Conservation (phyloP, 2,888 invertebrate genomes). For the Clivina fossor region DNA sequence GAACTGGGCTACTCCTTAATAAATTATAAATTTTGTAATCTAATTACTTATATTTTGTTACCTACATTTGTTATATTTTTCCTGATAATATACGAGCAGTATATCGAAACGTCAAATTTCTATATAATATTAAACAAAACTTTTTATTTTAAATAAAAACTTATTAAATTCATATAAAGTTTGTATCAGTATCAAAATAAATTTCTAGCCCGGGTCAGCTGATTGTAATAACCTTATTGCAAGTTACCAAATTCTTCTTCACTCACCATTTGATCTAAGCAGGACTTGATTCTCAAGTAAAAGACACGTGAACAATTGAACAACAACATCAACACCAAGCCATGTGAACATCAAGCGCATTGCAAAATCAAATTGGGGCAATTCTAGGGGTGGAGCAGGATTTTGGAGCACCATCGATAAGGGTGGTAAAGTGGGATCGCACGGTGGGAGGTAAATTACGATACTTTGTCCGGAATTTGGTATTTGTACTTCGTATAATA, state of each 20-base stretch:
- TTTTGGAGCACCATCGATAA: constrained; percentile 72
- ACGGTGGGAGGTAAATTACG: constrained; percentile 70
- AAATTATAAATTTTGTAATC: too few relatives aligned
- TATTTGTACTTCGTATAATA: constrained; percentile 86
- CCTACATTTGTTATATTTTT: too few relatives aligned
- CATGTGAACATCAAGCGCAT: constrained; percentile 84
- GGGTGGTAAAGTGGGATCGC: constrained; percentile 68
- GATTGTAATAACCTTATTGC: too few relatives aligned
- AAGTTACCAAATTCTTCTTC: constrained; percentile 3
- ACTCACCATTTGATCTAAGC: constrained; percentile 82
- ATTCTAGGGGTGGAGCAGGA: constrained; percentile 76
- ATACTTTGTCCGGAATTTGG: constrained; percentile 89
- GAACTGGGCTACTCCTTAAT: too few relatives aligned
- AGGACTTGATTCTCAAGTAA: constrained; percentile 96
- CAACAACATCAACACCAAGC: constrained; percentile 88
- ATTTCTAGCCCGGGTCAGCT: too few relatives aligned
- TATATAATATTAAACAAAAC: too few relatives aligned
- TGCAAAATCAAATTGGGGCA: constrained; percentile 94
- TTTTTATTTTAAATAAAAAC: too few relatives aligned
- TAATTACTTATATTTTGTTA: too few relatives aligned
- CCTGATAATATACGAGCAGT: too few relatives aligned
- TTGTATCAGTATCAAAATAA: too few relatives aligned
- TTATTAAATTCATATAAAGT: too few relatives aligned
- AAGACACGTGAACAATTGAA: constrained; percentile 92
- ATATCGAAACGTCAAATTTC: too few relatives aligned